Conservation (phyloP, 2,113 vertebrate genomes). For the Pelodiscus sinensis region DNA sequence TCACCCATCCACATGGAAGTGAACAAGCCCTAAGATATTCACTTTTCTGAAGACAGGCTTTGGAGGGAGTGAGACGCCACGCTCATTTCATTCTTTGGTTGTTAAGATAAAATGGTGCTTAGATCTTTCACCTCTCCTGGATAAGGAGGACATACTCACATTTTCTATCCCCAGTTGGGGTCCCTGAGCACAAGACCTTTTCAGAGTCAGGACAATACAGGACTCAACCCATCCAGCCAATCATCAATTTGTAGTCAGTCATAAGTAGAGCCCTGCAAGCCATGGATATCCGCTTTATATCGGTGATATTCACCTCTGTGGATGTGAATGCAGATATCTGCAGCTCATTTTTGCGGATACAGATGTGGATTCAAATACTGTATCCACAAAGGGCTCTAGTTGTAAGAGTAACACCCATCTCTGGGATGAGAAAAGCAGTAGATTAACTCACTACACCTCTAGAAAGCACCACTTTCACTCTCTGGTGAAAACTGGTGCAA, state of each 20-base stretch:
- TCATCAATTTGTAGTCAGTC: not conserved
- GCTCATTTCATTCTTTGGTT: not conserved
- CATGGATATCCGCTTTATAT: too few species aligned
- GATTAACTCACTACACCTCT: not conserved
- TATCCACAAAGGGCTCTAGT: too few species aligned
- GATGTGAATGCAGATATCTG: too few species aligned
- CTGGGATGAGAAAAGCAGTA: not conserved
- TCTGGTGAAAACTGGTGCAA: not conserved
- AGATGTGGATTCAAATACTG: too few species aligned
- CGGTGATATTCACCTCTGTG: too few species aligned
- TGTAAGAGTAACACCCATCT: not conserved
- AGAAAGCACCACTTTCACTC: not conserved
- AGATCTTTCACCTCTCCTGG: not conserved
- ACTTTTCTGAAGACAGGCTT: not conserved
- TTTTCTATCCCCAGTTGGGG: not conserved
- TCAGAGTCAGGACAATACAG: not conserved
- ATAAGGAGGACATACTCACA: not conserved
- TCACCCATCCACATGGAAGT: not conserved
- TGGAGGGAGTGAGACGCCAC: not conserved
- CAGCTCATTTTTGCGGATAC: too few species aligned
- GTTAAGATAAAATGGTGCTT: not conserved
- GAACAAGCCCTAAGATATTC: not conserved
- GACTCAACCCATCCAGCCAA: not conserved
- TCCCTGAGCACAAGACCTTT: not conserved
- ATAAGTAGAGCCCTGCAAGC: too few species aligned